These are phyloP conservation scores for Diachasma alloeum DNA, from an alignment of 1,140 invertebrate species.

Conservation along the genomic window DNA sequence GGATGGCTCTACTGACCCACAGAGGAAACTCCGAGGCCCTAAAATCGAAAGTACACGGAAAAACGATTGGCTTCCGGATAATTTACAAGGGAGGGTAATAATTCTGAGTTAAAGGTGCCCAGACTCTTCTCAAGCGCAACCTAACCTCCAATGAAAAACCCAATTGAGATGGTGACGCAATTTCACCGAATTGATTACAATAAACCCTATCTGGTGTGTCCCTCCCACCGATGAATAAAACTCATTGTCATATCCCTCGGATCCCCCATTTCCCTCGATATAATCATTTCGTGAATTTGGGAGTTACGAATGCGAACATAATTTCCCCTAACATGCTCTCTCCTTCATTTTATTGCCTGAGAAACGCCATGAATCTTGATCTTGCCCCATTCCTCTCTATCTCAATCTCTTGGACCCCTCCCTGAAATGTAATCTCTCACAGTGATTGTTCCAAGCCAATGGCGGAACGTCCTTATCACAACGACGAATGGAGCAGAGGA, in stretches of 20 bases:
- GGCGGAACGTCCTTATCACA: neutral
- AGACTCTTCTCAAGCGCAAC: too few species aligned
- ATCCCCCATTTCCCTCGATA: neutral
- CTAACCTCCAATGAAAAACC: too few species aligned
- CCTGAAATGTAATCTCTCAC: neutral
- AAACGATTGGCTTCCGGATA: slow-evolving; percentile 10
- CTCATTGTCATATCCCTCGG: neutral
- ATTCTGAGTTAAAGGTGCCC: slow-evolving; percentile 1
- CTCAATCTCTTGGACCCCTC: neutral
- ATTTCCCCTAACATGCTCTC: neutral
- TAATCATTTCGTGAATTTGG: neutral
- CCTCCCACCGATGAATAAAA: neutral
- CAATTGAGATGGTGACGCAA: too few species aligned
- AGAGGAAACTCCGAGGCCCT: slow-evolving; percentile 19
- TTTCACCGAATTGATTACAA: too few species aligned
- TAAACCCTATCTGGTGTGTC: too few species aligned
- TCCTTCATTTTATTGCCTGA: neutral
- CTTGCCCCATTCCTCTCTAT: neutral
- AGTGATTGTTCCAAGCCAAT: neutral
- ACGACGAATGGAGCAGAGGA: neutral
- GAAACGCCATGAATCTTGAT: neutral
- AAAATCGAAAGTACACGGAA: slow-evolving; percentile 33
- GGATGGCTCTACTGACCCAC: slow-evolving; percentile 33
- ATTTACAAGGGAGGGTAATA: slow-evolving; percentile 34
- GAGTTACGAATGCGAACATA: neutral